These are phyloP conservation scores for Melanotaenia duboulayi DNA, from an alignment of 2,113 vertebrate genomes.

Conservation along the genomic window DNA sequence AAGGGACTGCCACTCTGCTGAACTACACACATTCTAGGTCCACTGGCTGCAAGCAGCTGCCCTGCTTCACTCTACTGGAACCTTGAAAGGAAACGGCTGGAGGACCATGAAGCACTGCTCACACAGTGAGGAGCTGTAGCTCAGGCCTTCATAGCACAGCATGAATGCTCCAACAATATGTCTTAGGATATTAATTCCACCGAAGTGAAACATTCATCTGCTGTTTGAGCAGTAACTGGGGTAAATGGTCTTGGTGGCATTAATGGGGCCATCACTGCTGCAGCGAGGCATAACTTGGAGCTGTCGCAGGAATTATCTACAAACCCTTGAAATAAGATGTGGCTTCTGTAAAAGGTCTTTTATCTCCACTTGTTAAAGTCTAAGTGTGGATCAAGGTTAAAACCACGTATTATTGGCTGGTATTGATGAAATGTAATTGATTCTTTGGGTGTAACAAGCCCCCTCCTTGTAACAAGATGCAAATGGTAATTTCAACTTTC, in stretches of 20 bases:
- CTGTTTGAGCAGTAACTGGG: slow-evolving; percentile 63
- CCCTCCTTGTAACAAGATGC: slow-evolving; percentile 9
- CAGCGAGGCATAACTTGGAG: slow-evolving; percentile 56
- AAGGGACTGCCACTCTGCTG: slow-evolving; percentile 69
- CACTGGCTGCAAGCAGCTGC: slow-evolving; percentile 67
- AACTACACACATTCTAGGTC: slow-evolving; percentile 77
- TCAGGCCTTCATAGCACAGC: slow-evolving; percentile 34
- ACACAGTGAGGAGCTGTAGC: background rate
- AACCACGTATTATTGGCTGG: slow-evolving; percentile 31
- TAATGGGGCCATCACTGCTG: slow-evolving; percentile 69
- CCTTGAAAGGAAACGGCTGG: slow-evolving; percentile 67
- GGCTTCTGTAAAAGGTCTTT: slow-evolving; percentile 27
- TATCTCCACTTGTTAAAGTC: slow-evolving; percentile 31
- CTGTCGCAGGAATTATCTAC: slow-evolving; percentile 65
- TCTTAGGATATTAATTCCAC: slow-evolving; percentile 51
- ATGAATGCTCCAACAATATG: slow-evolving; percentile 29
- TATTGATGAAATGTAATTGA: slow-evolving; percentile 34
- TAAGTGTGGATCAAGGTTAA: slow-evolving; percentile 38
- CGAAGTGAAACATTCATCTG: slow-evolving; percentile 65
- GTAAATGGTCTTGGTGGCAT: slow-evolving; percentile 61
- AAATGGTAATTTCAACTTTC: slow-evolving; percentile 32
- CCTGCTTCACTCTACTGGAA: slow-evolving; percentile 36
- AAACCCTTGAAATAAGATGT: slow-evolving; percentile 48
- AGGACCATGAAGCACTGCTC: slow-evolving; percentile 35
- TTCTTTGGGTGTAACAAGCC: slow-evolving; percentile 11